Base-by-base conservation (phyloP, 2,888 invertebrate species). In the Cheilosia scutellata region DNA sequence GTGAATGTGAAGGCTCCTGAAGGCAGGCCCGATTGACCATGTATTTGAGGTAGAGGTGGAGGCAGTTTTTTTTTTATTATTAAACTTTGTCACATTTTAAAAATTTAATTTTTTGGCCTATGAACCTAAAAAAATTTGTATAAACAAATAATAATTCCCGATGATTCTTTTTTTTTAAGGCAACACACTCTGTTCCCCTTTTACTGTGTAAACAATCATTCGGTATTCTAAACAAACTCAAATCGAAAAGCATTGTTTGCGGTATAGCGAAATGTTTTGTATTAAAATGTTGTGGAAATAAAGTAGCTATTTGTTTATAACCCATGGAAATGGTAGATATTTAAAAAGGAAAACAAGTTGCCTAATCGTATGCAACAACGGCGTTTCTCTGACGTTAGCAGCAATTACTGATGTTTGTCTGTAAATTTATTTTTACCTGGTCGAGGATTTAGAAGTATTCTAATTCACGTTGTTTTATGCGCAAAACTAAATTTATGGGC, bases 161-260 rank as follows among this genome's bases (percentile, higher is more conserved):
- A 49, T 60, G 49, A 2, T 25, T 37, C 9, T 42, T 31, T 31
- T 42, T 42, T 44, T 7, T 11, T 33, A 37, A 44, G 60, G 37
- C 25, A 40, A n/a, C 55, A 20, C 37, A 57, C 49, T 68, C 29
- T n/a, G 44, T 53, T 66, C 11, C 7, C 27, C 51, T 33, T 65
- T 66, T 62, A 47, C 62, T 77, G 53, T 77, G 65, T 83, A 78
- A 83, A 83, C 74, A 83, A 83, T 55, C 55, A 44, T 68, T 66
- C 33, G 72, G 40, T 42, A 44, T 60, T 65, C 71, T 53, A 77
- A 82, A 82, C 77, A 82, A 83, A 63, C 47, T 51, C 49, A 44
- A 40, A 4, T 9, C 16, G 27, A 44, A 68, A 62, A 42, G 25
- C 33, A 63, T 63, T 83, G 40, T 77, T 77, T 77, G 71, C 20